Evolutionary conservation across 2,888 invertebrate species (phyloP), one percentile per base, ranked within the genome.

Genomic region (Agrochola circellaris): DNA sequence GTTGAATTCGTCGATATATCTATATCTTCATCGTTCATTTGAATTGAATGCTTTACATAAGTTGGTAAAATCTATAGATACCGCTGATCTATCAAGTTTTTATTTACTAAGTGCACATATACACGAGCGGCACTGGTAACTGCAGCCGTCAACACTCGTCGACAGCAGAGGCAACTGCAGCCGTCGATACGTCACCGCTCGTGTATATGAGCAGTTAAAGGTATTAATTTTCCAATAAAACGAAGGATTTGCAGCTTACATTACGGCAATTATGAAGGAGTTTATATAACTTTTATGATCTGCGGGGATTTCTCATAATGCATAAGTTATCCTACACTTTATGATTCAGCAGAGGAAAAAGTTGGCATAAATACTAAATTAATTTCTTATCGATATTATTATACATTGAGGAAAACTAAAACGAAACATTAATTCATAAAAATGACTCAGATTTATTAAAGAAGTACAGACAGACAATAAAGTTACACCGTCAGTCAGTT

Each of bases 371-470:
- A 58, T 48, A 51, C 11, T 45, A 62, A 75, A 66, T 62, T 30
- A 62, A 56, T 73, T 65, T 67, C 20, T 20, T 60, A 62, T 64
- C 38, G 13, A 38, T 45, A 65, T 67, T 38, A 62, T 38, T 48
- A 51, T 30, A 61, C n/a, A 60, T 56, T 20, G 20, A 73, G 82
- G 77, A 83, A 73, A 84, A 71, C 23, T 26, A 64, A 23, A 30
- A 48, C 54, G 30, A 71, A 62, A 58, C 9, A 56, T 15, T 58
- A 71, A 56, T 54, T n/a, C 73, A 51, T 45, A 51, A 17, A 65
- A 38, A 66, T 79, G 42, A 79, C 20, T 82, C 56, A 70, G 72
- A 73, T 83, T 69, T 66, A 73, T 61, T 23, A 20, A 13, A 42
- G 42, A 61, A 34, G 8, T n/a, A 61, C 65, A 69, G 48, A 64